A percentile compares a stretch with the other conserved stretches of the same genome.
phyloP scores from a whole-genome alignment of 2,888 invertebrate genomes.

The Tipula helvola region DNA sequence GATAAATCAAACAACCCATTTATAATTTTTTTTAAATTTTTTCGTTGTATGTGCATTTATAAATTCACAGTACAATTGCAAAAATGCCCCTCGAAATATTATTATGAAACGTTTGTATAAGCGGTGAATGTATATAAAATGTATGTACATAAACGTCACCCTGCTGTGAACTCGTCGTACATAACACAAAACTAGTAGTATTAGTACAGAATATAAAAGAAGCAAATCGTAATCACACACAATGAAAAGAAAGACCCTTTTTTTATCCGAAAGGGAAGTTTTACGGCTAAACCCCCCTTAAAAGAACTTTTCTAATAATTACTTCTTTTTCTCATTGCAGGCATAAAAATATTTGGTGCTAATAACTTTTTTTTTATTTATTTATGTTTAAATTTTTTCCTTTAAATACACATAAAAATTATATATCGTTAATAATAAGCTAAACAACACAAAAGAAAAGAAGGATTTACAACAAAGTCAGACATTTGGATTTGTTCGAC shows the following conservation, averaged over 20 bases:
- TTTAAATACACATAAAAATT: background rate
- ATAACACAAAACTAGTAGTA: background rate
- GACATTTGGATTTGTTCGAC: background rate
- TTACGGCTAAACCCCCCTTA: background rate
- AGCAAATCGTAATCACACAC: background rate
- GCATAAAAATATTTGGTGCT: conserved; percentile 12
- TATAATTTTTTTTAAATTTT: background rate
- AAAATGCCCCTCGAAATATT: background rate
- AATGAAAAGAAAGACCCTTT: background rate
- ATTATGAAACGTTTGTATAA: background rate
- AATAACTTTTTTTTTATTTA: background rate
- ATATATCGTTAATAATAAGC: background rate
- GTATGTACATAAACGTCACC: background rate
- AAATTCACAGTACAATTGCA: background rate
- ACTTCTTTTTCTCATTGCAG: conserved; percentile 8
- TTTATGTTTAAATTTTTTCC: conserved; percentile 9
- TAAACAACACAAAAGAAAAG: background rate
- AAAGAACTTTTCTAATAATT: background rate
- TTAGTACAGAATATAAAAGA: background rate
- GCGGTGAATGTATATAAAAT: background rate
- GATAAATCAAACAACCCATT: background rate
- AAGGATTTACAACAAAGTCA: background rate
- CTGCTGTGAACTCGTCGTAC: conserved; percentile 6
- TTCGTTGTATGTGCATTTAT: background rate
- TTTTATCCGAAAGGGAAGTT: background rate